These are phyloP conservation scores for Chrysaora quinquecirrha DNA, from an alignment of 30 jellyfish, hydroid and myxozoan species.

Conservation along the genomic window DNA sequence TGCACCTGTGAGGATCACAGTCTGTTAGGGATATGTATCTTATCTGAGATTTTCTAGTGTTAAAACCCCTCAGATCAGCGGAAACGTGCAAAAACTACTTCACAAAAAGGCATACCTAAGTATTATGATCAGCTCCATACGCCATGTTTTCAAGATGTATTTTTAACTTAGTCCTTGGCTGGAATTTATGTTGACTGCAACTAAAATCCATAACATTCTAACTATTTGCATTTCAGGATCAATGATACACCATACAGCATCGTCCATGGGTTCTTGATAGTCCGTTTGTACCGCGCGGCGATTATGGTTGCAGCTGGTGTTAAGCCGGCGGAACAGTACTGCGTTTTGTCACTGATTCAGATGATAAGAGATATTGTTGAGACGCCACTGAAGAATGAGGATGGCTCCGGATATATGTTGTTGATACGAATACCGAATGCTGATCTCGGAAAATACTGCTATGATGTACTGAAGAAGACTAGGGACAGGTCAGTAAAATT, in stretches of 20 bases:
- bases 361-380: conserved; percentile 84
- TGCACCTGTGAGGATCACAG: too few species aligned
- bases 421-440: conserved; percentile 72
- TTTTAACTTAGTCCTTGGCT: too few species aligned
- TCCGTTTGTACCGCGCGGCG: conserved; percentile 84
- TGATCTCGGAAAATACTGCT: conserved; percentile 70
- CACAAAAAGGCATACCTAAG: too few species aligned
- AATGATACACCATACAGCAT: conserved; percentile 76
- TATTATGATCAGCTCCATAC: too few species aligned
- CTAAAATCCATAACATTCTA: too few species aligned
- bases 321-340: conserved; percentile 90
- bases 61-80: too few species aligned
- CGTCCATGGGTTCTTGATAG: conserved; percentile 79
- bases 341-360: conserved; percentile 75
- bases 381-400: conserved; percentile 82
- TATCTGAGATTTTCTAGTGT: too few species aligned
- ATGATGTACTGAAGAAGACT: conserved; percentile 62
- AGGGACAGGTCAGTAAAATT: conserved; percentile 91
- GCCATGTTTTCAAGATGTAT: too few species aligned
- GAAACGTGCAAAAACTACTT: too few species aligned
- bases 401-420: conserved; percentile 89
- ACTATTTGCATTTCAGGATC: too few species aligned
- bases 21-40: too few species aligned
- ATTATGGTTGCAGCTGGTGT: conserved; percentile 87
- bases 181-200: too few species aligned